These are phyloP conservation scores for Urosaurus nigricauda DNA, from an alignment of 2,797 vertebrate genomes.

Conservation along the genomic window DNA sequence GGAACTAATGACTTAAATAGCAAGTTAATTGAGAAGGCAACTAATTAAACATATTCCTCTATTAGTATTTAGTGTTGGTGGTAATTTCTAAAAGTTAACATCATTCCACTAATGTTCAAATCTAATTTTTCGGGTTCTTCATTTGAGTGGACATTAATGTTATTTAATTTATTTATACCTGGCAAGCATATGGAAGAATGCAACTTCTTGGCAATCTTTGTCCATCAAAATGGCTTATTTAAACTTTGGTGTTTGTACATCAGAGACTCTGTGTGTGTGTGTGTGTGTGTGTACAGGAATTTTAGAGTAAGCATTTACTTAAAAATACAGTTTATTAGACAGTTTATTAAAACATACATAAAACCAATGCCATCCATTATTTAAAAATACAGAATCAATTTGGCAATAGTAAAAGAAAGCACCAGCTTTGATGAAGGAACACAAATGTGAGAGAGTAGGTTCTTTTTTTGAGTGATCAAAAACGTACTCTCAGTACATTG, in stretches of 20 bases:
- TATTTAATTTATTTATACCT: background rate
- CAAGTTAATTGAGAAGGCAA: too few species aligned
- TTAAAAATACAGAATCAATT: conserved; percentile 77
- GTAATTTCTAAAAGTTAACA: too few species aligned
- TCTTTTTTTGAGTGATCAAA: conserved; percentile 57
- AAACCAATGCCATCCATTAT: conserved; percentile 70
- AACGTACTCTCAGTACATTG: conserved; percentile 6
- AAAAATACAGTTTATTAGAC: conserved; percentile 75
- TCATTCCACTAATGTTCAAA: too few species aligned
- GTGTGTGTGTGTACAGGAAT: background rate
- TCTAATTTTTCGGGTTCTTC: too few species aligned
- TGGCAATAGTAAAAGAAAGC: conserved; percentile 72
- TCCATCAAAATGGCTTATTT: background rate
- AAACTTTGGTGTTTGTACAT: background rate
- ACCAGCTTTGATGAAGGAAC: conserved; percentile 67
- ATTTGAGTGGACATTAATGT: background rate
- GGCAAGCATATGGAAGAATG: background rate
- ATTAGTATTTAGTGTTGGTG: too few species aligned
- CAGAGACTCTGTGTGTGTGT: background rate
- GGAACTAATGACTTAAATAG: too few species aligned
- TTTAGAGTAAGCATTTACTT: conserved; percentile 52
- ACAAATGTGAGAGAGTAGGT: conserved; percentile 65
- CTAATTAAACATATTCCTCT: too few species aligned
- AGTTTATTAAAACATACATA: conserved; percentile 65
- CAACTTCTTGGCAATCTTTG: background rate